Base-by-base conservation (phyloP, 1,140 invertebrate genomes). In the Megathymus violae region DNA sequence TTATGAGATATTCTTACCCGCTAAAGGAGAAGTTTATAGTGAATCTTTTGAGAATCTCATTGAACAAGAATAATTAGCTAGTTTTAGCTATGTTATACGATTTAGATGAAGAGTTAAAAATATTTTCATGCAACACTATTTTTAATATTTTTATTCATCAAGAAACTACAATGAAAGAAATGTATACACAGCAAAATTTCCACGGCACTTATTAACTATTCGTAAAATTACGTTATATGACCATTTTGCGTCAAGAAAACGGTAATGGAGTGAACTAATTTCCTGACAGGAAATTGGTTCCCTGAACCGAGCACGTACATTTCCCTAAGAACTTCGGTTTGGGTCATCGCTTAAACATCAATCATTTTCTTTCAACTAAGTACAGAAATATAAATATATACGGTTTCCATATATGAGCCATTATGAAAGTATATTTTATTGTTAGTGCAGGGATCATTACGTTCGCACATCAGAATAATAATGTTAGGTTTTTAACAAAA, bases 201-300 rank as follows among this genome's bases (percentile, higher is more conserved):
- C 54, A 27, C n/a, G 6, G 5, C 43, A 31, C 16, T 14, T 25
- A 34, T n/a, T 50, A 19, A 51, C 48, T 19, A 11, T 38, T 51
- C 13, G 22, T 5, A 4, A 50, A 34, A 16, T 50, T 50, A 50
- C 27, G 46, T 3, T 16, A 27, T 43, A 50, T 44, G 40, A 56
- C 54, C 52, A 67, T 68, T 80, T 74, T 38, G 62, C 62, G 59
- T 50, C 58, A 64, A 80, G 76, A 75, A 76, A 69, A 67, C 64
- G 61, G 60, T 82, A 81, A 83, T 78, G 73, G 75, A 78, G 77
- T 78, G 71, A 84, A 78, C 74, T 82, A 84, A 89, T 87, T 89
- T 89, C 85, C 87, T 79, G 64, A 54, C 60, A 78, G 85, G 87
- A 89, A 86, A 89, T 88, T 84, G 77, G 77, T 76, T 75, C 66